A percentile compares a stretch with the other conserved stretches of the same genome.
These are phyloP conservation scores for Hippopotamus amphibius DNA, from an alignment of 2,113 vertebrate species.

Conservation along the genomic window DNA sequence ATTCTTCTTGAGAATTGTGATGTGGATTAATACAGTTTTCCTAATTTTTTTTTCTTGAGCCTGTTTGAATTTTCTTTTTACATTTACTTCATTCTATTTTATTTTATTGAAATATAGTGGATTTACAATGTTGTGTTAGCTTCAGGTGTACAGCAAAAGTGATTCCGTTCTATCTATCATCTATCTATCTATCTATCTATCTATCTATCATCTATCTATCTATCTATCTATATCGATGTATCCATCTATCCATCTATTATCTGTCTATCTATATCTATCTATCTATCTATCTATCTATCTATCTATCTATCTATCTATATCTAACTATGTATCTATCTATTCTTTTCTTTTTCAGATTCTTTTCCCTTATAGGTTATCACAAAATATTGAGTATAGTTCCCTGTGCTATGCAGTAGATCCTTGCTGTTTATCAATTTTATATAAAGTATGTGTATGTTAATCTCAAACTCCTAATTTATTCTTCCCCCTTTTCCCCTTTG, in stretches of 20 bases:
- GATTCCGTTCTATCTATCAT: background rate
- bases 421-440: background rate
- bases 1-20: background rate
- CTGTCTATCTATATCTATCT: too few species aligned
- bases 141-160: background rate
- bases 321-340: background rate
- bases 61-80: background rate
- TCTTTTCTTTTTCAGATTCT: background rate
- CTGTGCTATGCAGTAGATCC: background rate
- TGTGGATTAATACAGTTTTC: background rate
- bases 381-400: background rate
- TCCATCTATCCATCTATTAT: too few species aligned
- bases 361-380: background rate
- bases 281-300: too few species aligned
- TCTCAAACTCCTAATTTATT: background rate
- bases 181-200: background rate
- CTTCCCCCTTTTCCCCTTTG: background rate
- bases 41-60: background rate
- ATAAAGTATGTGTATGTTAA: background rate
- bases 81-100: background rate
- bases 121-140: background rate
- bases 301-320: too few species aligned
- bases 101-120: background rate
- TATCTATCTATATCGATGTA: too few species aligned
- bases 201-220: too few species aligned